These are phyloP conservation scores for Nothobranchius furzeri DNA, from an alignment of 2,113 vertebrate genomes.

Conservation along the genomic window DNA sequence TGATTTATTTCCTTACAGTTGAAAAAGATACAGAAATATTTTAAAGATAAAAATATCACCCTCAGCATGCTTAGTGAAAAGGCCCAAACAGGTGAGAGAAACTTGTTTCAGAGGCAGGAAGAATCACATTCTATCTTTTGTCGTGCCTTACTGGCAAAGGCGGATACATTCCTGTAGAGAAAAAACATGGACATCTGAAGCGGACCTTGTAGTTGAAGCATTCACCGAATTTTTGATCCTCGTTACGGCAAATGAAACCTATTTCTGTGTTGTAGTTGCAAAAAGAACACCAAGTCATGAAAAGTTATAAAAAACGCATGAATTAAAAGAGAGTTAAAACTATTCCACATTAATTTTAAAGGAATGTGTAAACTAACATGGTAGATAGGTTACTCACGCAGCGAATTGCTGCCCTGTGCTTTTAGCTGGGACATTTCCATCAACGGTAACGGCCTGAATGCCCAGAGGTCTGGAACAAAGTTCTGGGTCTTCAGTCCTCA, in stretches of 20 bases:
- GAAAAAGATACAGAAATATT: no score
- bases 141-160: no score
- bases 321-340: no score
- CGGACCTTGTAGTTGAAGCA: slow-evolving; percentile 50
- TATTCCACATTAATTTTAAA: no score
- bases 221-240: neutral
- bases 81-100: no score
- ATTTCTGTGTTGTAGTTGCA: slow-evolving; percentile 35
- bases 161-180: neutral
- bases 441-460: slow-evolving; percentile 35
- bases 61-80: no score
- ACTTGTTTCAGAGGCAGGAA: no score
- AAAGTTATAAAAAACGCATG: no score
- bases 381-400: neutral
- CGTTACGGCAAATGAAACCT: slow-evolving; percentile 28
- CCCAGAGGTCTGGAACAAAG: slow-evolving; percentile 23
- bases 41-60: no score
- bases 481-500: neutral
- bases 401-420: neutral
- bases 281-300: neutral
- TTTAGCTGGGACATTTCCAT: slow-evolving; percentile 13
- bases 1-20: no score
- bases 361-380: no score
- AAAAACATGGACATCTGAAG: slow-evolving; percentile 36
- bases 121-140: no score